Evolutionary conservation across 2,113 vertebrate genomes (phyloP).

Genomic region (Scytalopus superciliaris): DNA sequence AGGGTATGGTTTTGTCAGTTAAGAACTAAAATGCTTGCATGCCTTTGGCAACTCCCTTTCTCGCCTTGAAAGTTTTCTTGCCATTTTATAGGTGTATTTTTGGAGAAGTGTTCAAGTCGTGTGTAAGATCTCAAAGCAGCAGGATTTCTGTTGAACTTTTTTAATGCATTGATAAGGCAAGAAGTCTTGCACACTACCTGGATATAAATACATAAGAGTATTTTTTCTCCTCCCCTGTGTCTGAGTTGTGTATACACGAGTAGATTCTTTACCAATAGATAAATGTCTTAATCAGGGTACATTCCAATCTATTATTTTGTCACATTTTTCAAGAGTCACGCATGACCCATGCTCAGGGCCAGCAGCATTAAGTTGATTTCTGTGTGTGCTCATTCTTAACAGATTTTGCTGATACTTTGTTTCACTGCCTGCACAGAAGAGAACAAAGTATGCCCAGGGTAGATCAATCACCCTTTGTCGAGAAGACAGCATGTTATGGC

Average conservation of each 20-base stretch:
- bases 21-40: neutral
- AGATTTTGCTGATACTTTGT: neutral
- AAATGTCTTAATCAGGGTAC: neutral
- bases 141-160: neutral
- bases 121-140: neutral
- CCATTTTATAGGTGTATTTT: neutral
- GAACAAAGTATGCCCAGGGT: neutral
- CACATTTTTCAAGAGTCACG: neutral
- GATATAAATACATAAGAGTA: neutral
- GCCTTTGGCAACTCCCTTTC: neutral
- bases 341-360: neutral
- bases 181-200: neutral
- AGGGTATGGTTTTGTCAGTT: constrained; percentile 79
- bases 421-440: neutral
- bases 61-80: neutral
- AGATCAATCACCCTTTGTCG: neutral
- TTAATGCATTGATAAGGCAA: neutral
- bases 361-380: neutral
- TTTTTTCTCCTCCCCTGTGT: neutral
- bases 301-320: neutral
- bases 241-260: neutral
- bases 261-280: neutral
- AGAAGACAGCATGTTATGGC: rapidly evolving
- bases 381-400: neutral
- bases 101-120: neutral